Evolutionary conservation across 2,888 invertebrate genomes (phyloP), one percentile per base, ranked within the genome.

Genomic region (Drosophila acutilabella): DNA sequence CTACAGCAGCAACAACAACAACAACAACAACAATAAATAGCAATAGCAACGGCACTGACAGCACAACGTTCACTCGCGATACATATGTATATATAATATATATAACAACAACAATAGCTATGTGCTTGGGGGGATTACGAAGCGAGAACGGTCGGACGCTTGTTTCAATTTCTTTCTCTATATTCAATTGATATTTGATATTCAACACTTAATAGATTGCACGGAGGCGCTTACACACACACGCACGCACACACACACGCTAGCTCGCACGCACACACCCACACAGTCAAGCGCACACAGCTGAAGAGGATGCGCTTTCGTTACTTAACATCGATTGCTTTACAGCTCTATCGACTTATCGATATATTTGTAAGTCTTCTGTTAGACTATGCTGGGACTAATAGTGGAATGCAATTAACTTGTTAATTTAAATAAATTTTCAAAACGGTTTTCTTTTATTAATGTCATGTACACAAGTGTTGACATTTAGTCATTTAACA

Each of bases 181-280:
- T 74, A 78, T 69, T 78, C 61, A 69, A 76, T 76, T 76, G 76
- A 76, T 76, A 76, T 74, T 78, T 78, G 79, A 59, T 36, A 78
- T 74, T 69, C 59, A 58, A 69, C 74, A 78, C 62, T 74, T 74
- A 65, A 65, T 76, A 64, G 75, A 78, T 76, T 76, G 68, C 78
- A 78, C 74, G 60, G 57, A 73, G 74, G 74, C 78, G 75, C 67
- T 78, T 67, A 68, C 53, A 72, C 54, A 54, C 61, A 53, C 69
- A 60, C 56, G 56, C 58, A 18, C 57, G 23, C 56, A 38, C 45
- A 8, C 54, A 47, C 47, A 54, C 18, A 30, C 68, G 14, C 36
- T 36, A 11, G 13, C 14, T 20, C 68, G 14, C 58, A 50, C 53
- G 10, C 57, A 23, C 42, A n/a, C 52, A 36, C 51, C 8, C 52